These are phyloP conservation scores for Antennarius maculatus DNA, from an alignment of 2,797 vertebrate genomes.

Conservation along the genomic window DNA sequence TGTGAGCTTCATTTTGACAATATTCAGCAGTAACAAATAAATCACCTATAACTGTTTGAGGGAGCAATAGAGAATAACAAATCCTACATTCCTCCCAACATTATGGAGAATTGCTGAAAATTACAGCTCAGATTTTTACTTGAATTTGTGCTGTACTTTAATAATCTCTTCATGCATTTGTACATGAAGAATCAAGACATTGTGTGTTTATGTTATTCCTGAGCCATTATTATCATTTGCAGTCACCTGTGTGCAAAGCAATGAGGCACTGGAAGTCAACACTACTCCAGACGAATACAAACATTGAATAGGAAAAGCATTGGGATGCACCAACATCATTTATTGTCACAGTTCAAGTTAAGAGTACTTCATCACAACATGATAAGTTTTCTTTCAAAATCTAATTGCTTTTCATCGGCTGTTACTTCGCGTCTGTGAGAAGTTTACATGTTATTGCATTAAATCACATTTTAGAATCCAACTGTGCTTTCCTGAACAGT, in stretches of 20 bases:
- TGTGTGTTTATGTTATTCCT: conserved; percentile 10
- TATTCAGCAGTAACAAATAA: background rate
- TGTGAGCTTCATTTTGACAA: background rate
- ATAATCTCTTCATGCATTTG: background rate
- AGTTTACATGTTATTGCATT: too few species aligned
- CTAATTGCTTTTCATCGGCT: too few species aligned
- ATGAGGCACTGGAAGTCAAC: conserved; percentile 32
- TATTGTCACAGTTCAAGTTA: background rate
- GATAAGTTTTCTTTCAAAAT: background rate
- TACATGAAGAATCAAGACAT: background rate
- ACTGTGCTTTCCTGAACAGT: too few species aligned
- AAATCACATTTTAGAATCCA: too few species aligned
- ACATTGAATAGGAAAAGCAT: conserved; percentile 22
- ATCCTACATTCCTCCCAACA: background rate
- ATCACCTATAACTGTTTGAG: background rate
- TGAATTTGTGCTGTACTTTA: background rate
- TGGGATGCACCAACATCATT: too few species aligned
- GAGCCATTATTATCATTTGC: conserved; percentile 22
- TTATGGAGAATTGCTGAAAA: background rate
- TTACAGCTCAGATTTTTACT: background rate
- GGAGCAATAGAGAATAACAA: background rate
- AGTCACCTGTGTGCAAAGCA: conserved; percentile 29
- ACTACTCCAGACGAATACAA: conserved; percentile 12
- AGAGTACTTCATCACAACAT: conserved; percentile 15
- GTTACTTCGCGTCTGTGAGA: too few species aligned